A percentile compares a stretch with the other conserved stretches of the same genome.
Evolutionary conservation across 2,797 vertebrate species (phyloP).

Genomic region (Sparidentex hasta): DNA sequence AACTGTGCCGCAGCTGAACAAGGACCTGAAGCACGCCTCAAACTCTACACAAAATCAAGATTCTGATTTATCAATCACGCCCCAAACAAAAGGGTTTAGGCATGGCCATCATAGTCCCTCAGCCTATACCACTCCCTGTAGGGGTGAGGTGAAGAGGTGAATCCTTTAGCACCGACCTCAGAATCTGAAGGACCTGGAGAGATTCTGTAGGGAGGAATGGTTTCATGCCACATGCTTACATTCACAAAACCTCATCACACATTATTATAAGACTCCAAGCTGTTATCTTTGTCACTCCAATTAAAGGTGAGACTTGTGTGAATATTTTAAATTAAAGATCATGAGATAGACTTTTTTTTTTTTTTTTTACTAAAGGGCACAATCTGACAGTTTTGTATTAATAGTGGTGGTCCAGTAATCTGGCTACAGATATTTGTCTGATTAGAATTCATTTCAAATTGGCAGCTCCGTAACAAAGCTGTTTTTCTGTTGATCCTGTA

Average conservation of each 20-base stretch:
- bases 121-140: not conserved
- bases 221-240: not conserved
- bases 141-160: not conserved
- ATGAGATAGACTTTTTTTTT: not conserved
- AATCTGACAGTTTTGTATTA: not conserved
- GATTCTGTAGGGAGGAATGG: not conserved
- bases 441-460: slow-evolving; percentile 10
- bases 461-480: not conserved
- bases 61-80: too few relatives aligned
- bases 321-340: not conserved
- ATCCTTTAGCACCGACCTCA: not conserved
- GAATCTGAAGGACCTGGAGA: too few relatives aligned
- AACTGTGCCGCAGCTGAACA: too few relatives aligned
- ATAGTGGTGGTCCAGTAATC: not conserved
- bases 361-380: not conserved
- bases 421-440: not conserved
- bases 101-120: not conserved
- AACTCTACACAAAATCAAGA: not conserved
- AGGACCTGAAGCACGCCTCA: not conserved
- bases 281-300: not conserved
- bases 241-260: not conserved
- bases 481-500: not conserved
- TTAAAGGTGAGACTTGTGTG: not conserved
- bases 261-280: not conserved
- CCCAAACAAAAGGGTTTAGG: not conserved